phyloP scores from a whole-genome alignment of 2,113 vertebrate species.

The Epinephelus lanceolatus region DNA sequence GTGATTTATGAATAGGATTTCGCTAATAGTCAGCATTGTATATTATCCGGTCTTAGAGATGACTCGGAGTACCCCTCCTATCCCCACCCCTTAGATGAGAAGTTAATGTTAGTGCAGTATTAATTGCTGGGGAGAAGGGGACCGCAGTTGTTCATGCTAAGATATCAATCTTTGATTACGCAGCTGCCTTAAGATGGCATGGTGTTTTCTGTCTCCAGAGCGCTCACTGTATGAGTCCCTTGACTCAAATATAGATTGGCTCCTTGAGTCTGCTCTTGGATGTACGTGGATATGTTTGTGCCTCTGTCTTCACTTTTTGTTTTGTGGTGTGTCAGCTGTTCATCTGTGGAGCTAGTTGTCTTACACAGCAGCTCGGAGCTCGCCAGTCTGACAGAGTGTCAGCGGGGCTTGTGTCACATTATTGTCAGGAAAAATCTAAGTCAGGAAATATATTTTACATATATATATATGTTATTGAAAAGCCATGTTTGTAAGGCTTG shows the following conservation, averaged over 20 bases:
- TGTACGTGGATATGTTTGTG: conserved; percentile 60
- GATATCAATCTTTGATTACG: conserved; percentile 50
- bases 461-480: conserved; percentile 18
- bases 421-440: conserved; percentile 46
- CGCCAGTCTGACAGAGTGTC: conserved; percentile 48
- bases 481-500: neutral
- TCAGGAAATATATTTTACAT: conserved; percentile 28
- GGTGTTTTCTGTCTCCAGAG: conserved; percentile 23
- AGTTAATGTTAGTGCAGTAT: conserved; percentile 19
- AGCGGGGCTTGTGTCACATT: conserved; percentile 34
- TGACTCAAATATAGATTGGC: conserved; percentile 47
- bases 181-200: conserved; percentile 29
- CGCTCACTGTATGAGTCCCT: conserved; percentile 5
- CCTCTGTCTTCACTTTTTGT: conserved; percentile 54
- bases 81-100: neutral
- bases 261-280: conserved; percentile 46
- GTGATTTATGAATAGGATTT: conserved; percentile 53
- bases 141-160: conserved; percentile 14
- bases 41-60: conserved; percentile 23
- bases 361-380: conserved; percentile 54
- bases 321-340: conserved; percentile 70
- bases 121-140: conserved; percentile 36
- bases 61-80: neutral
- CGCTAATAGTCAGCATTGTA: conserved; percentile 19
- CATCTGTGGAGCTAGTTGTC: conserved; percentile 49